These are phyloP conservation scores for Lepilemur ruficaudatus DNA, from an alignment of 2,797 vertebrate genomes.

Conservation along the genomic window DNA sequence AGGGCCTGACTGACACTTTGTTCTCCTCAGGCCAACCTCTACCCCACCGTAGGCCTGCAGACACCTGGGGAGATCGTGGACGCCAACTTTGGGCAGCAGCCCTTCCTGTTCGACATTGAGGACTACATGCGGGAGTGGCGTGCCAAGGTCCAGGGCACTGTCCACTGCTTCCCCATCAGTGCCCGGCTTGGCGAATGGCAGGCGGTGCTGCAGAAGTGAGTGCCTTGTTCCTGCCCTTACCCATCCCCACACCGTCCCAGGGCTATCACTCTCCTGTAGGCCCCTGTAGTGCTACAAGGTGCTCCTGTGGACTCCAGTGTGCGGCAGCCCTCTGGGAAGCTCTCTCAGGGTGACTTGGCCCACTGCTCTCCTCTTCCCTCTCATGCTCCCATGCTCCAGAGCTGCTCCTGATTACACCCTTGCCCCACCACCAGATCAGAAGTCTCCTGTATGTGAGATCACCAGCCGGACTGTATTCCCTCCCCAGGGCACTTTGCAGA, in stretches of 20 bases:
- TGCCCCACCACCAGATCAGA: neutral
- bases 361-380: neutral
- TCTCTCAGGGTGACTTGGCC: neutral
- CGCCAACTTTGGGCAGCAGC: conserved; percentile 98
- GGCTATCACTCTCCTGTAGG: neutral
- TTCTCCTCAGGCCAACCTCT: conserved; percentile 93
- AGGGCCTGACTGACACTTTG: conserved; percentile 70
- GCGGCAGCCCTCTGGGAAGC: neutral
- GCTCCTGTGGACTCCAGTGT: neutral
- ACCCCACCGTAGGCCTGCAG: conserved; percentile 98
- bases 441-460: neutral
- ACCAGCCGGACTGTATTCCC: neutral
- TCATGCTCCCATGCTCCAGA: neutral
- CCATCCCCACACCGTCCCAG: neutral
- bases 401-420: conserved; percentile 12
- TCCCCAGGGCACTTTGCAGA: conserved; percentile 6
- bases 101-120: conserved; percentile 98
- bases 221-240: conserved; percentile 48
- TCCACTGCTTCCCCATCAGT: conserved; percentile 95
- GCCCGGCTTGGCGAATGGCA: conserved; percentile 98
- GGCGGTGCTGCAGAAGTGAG: conserved; percentile 97
- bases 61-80: conserved; percentile 98
- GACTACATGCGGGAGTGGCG: conserved; percentile 99
- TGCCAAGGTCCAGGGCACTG: conserved; percentile 97
- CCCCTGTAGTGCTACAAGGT: neutral